phyloP scores from a whole-genome alignment of 1,140 invertebrate species.

The Rhynchophorus ferrugineus region DNA sequence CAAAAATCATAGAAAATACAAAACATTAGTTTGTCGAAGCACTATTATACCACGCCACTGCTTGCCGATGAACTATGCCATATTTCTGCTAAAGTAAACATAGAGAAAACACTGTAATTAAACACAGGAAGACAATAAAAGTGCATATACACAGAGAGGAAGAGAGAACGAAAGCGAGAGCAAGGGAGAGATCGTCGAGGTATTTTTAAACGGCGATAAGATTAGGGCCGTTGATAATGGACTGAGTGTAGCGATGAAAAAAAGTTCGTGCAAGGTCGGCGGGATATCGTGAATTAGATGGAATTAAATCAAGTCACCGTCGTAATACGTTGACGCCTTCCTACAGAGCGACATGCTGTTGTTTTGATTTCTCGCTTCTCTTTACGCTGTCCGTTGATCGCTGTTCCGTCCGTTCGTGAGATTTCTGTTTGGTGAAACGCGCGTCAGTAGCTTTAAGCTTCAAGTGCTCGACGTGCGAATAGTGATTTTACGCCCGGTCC shows the following conservation, averaged over 20 bases:
- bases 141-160: background rate
- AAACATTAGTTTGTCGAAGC: too few relatives aligned
- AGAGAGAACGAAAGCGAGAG: too few relatives aligned
- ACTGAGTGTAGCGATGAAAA: background rate
- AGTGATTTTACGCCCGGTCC: too few relatives aligned
- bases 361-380: background rate
- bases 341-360: too few relatives aligned
- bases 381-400: background rate
- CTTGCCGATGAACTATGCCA: background rate
- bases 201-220: conserved; percentile 21
- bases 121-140: background rate
- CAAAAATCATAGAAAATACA: too few relatives aligned
- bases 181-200: too few relatives aligned
- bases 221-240: conserved; percentile 12
- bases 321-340: conserved; percentile 11
- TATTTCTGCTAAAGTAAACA: background rate
- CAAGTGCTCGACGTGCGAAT: too few relatives aligned
- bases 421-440: too few relatives aligned
- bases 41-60: too few relatives aligned
- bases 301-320: conserved; percentile 8
- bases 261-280: conserved; percentile 8
- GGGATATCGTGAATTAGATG: conserved; percentile 17
- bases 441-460: too few relatives aligned
- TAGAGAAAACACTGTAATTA: background rate
- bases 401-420: too few relatives aligned